These are phyloP conservation scores for Phymastichus coffea DNA, from an alignment of 1,140 invertebrate genomes.

Conservation along the genomic window DNA sequence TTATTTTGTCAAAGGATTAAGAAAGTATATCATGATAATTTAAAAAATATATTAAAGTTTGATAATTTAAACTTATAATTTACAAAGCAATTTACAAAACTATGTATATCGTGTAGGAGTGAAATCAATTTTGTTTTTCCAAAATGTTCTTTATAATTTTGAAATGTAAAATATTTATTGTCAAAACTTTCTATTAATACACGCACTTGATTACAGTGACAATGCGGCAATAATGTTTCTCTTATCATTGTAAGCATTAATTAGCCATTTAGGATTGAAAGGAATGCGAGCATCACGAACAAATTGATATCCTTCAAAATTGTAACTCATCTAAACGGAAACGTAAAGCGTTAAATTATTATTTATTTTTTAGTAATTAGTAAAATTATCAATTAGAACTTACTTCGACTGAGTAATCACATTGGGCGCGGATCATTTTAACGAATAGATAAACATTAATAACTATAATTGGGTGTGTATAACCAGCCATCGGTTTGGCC, in stretches of 20 bases:
- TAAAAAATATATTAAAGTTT: background rate
- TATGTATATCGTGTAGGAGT: background rate
- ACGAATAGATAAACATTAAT: conserved; percentile 35
- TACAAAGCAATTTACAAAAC: background rate
- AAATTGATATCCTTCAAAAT: conserved; percentile 38
- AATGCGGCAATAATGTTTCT: background rate
- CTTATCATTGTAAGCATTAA: conserved; percentile 2
- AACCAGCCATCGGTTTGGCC: conserved; percentile 38
- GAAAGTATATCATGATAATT: background rate
- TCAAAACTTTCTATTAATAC: background rate
- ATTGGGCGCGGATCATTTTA: conserved; percentile 15
- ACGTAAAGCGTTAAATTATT: background rate
- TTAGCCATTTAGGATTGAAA: conserved; percentile 38
- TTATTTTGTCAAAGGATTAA: background rate
- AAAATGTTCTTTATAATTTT: background rate
- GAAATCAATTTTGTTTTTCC: background rate
- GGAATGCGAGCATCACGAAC: conserved; percentile 27
- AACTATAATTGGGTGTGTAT: conserved; percentile 40
- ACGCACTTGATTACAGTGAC: background rate
- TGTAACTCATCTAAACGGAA: conserved; percentile 34
- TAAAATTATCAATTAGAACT: conserved; percentile 17
- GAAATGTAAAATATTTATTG: background rate
- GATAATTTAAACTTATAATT: background rate
- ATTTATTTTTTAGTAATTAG: background rate
- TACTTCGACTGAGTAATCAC: conserved; percentile 32